Conservation (phyloP, 2,888 invertebrate species). For the Alviniconcha strummeri region DNA sequence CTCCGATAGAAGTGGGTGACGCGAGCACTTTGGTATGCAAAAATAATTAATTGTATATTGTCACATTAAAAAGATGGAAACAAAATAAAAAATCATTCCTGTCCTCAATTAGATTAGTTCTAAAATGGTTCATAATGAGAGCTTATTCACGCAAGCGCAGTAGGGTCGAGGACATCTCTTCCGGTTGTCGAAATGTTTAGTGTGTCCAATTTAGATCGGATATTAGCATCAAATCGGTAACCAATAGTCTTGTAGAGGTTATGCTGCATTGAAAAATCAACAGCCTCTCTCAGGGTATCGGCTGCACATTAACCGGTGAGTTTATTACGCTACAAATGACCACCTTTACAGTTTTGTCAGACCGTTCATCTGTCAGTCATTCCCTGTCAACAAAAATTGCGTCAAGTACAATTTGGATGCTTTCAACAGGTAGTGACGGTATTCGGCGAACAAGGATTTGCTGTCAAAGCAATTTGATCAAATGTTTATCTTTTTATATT, state of each 20-base stretch:
- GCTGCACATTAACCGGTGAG: neutral
- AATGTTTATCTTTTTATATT: too few species aligned
- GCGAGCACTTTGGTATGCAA: too few species aligned
- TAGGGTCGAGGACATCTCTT: constrained; percentile 13
- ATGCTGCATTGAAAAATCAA: constrained; percentile 9
- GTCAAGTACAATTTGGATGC: neutral
- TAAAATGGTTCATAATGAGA: constrained; percentile 26
- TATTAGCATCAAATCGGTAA: neutral
- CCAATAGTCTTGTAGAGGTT: neutral
- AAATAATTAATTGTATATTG: too few species aligned
- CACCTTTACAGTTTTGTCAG: neutral
- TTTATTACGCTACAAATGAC: neutral
- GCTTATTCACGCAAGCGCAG: constrained; percentile 30
- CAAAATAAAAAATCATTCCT: neutral
- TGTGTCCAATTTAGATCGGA: constrained; percentile 21
- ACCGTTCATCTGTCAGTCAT: neutral
- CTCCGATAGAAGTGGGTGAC: too few species aligned
- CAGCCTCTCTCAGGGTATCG: neutral
- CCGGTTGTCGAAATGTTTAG: constrained; percentile 32
- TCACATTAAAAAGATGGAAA: neutral
- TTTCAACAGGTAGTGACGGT: too few species aligned
- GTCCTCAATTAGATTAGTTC: neutral
- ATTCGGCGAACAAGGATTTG: too few species aligned
- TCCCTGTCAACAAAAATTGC: constrained; percentile 13
- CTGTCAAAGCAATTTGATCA: too few species aligned